Evolutionary conservation across 2,888 invertebrate genomes (phyloP).

Genomic region (Minunthozetes semirufus): DNA sequence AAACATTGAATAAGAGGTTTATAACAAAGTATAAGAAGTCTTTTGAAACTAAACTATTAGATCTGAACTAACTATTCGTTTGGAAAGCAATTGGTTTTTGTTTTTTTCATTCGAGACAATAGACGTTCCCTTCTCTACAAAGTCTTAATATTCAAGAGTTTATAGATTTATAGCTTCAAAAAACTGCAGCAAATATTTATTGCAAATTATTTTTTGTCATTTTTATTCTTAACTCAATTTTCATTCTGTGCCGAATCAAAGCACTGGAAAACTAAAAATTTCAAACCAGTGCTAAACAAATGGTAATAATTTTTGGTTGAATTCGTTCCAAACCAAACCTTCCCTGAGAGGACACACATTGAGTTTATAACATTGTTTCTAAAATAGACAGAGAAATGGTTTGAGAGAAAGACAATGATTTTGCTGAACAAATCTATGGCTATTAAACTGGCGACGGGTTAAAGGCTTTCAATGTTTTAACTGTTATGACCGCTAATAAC

Average conservation of each 20-base stretch:
- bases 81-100: not conserved
- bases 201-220: too few relatives aligned
- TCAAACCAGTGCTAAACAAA: not conserved
- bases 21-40: too few relatives aligned
- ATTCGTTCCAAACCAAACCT: not conserved
- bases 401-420: not conserved
- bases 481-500: constrained; percentile 17
- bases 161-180: too few relatives aligned
- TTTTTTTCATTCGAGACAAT: not conserved
- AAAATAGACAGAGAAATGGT: not conserved
- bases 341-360: not conserved
- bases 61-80: not conserved
- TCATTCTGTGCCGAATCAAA: not conserved
- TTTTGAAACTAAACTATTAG: not conserved
- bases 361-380: not conserved
- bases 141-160: too few relatives aligned
- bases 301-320: constrained; percentile 18
- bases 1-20: not conserved
- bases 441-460: constrained; percentile 13
- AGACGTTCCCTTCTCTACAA: not conserved
- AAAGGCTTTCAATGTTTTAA: not conserved
- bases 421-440: not conserved
- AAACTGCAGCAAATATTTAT: too few relatives aligned
- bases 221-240: too few relatives aligned
- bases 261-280: not conserved